Evolutionary conservation across 2,888 invertebrate genomes (phyloP).

Genomic region (Pterostichus madidus): DNA sequence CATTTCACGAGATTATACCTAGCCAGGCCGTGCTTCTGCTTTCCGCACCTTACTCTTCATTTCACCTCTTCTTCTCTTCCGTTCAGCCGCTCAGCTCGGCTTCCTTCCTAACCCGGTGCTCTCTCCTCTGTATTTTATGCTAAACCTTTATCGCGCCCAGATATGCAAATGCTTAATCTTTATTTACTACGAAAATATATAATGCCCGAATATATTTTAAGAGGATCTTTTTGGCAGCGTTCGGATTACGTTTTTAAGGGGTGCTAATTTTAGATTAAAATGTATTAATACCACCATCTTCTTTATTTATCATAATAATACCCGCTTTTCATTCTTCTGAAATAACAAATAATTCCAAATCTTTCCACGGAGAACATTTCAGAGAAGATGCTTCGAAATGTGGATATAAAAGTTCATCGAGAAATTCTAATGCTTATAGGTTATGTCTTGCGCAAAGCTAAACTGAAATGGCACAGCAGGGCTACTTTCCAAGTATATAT

Average conservation of each 20-base stretch:
- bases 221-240: slow-evolving; percentile 51
- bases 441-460: no score
- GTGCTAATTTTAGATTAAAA: slow-evolving; percentile 59
- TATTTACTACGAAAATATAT: slow-evolving; percentile 66
- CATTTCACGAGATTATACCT: slow-evolving; percentile 69
- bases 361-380: neutral
- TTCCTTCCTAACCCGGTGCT: slow-evolving; percentile 40
- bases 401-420: no score
- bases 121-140: slow-evolving; percentile 59
- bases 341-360: neutral
- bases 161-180: slow-evolving; percentile 66
- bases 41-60: slow-evolving; percentile 44
- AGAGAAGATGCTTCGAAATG: no score
- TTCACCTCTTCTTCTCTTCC: slow-evolving; percentile 23
- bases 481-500: no score
- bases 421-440: no score
- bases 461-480: no score
- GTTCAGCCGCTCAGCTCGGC: slow-evolving; percentile 20
- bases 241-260: slow-evolving; percentile 57
- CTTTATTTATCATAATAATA: slow-evolving; percentile 43
- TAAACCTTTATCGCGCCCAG: slow-evolving; percentile 64
- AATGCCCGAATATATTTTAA: slow-evolving; percentile 62
- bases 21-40: slow-evolving; percentile 7
- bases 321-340: slow-evolving; percentile 7
- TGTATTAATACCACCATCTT: slow-evolving; percentile 43